Evolutionary conservation across 2,797 vertebrate genomes (phyloP), one percentile per base, ranked within the genome.

Genomic region (Acipenser transmontanus): DNA sequence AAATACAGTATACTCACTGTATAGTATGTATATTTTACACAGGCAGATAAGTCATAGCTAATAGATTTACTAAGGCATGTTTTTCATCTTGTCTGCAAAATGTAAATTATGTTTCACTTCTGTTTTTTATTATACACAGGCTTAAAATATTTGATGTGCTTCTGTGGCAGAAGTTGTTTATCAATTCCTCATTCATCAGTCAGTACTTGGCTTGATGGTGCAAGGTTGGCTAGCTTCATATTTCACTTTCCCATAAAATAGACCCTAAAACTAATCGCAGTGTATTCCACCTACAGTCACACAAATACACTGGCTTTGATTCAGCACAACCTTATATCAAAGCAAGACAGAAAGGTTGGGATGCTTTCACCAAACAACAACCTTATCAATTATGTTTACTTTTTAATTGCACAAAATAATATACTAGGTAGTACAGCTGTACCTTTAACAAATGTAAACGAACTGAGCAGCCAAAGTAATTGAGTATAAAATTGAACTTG

Each of bases 61-160:
- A 65, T 66, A 74, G 66, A 66, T 76, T 56, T 68, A 75, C 78
- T 64, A 71, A 64, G 64, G 67, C 76, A 67, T 78, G 76, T 75
- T 73, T 77, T 76, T 62, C 57, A 70, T 66, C 48, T 68, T 66
- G 65, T 71, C 60, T 64, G 75, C 67, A 52, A 72, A 73, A 73
- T 71, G 67, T 78, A 76, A 78, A 79, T 75, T 59, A 75, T 78
- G 71, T 73, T 77, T 73, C 63, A 62, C 67, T 64, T 62, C 66
- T 74, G 70, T 72, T 71, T 76, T 80, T 75, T 74, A 77, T 77
- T 74, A 74, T 74, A 77, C 51, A 66, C 69, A 70, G 62, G 63
- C 63, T 62, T 68, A 62, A 71, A 68, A 72, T 70, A 59, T 71
- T 66, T 64, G 48, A 67, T 67, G 12, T 68, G 77, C 78, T 79